phyloP scores from a whole-genome alignment of 2,888 invertebrate genomes.

The Horisme vitalbata region DNA sequence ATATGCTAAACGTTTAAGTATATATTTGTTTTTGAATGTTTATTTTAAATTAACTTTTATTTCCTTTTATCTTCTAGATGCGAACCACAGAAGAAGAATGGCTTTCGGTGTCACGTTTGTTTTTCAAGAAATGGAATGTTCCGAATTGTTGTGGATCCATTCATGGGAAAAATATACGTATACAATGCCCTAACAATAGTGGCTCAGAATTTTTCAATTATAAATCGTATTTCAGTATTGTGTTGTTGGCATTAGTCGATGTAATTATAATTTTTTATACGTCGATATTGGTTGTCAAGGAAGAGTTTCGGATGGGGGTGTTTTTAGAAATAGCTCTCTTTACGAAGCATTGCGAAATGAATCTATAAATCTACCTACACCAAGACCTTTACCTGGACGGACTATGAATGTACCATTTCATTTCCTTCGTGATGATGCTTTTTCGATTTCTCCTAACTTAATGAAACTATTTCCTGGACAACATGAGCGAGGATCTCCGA shows the following conservation, averaged over 20 bases:
- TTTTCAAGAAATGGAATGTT: slow-evolving; percentile 20
- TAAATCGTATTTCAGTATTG: slow-evolving; percentile 43
- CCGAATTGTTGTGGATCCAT: no score
- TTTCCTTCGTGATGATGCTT: slow-evolving; percentile 23
- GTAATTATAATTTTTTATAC: slow-evolving; percentile 44
- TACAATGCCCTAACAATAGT: slow-evolving; percentile 41
- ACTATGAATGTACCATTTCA: slow-evolving; percentile 16
- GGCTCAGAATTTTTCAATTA: slow-evolving; percentile 44
- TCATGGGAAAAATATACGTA: slow-evolving; percentile 45
- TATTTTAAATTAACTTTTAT: background rate
- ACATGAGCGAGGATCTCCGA: slow-evolving; percentile 21
- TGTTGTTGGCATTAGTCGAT: slow-evolving; percentile 46
- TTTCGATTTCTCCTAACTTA: slow-evolving; percentile 18
- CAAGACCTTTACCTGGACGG: slow-evolving; percentile 17
- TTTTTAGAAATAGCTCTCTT: slow-evolving; percentile 32
- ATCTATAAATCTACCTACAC: slow-evolving; percentile 18
- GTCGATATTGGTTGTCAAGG: slow-evolving; percentile 36
- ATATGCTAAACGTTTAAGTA: slow-evolving; percentile 1
- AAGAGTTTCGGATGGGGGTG: slow-evolving; percentile 32
- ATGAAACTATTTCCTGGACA: slow-evolving; percentile 24
- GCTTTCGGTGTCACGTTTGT: slow-evolving; percentile 17
- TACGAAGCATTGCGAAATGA: slow-evolving; percentile 18
- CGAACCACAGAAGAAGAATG: no score
- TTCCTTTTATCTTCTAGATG: slow-evolving; percentile 1
- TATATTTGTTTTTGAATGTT: no score